Conservation (phyloP, 2,113 vertebrate species). For the Strigops habroptila region DNA sequence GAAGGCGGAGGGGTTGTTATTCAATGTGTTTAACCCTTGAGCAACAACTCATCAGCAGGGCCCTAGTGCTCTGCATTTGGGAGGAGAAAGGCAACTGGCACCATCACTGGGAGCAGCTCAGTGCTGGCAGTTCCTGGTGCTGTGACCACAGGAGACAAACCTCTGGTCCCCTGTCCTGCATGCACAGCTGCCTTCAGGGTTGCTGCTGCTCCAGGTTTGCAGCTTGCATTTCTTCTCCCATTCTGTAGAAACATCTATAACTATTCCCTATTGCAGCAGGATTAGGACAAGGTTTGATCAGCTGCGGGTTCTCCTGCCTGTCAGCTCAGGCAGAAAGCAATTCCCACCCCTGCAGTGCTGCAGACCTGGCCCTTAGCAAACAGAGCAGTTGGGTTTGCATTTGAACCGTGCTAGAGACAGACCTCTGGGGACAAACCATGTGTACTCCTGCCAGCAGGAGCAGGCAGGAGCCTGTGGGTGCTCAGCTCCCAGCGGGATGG, state of each 20-base stretch:
- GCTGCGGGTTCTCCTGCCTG: neutral
- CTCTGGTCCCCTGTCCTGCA: neutral
- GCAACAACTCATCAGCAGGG: neutral
- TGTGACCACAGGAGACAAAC: rapidly evolving
- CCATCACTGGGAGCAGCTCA: neutral
- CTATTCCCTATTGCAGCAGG: neutral
- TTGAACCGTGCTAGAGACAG: neutral
- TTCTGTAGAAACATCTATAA: neutral
- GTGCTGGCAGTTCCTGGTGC: rapidly evolving
- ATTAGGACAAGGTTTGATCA: neutral
- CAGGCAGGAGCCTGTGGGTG: neutral
- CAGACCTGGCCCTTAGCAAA: too few relatives aligned
- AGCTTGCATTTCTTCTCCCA: neutral
- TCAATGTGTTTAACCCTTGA: neutral
- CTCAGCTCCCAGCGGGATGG: neutral
- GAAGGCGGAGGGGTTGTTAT: neutral
- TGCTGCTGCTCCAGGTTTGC: neutral
- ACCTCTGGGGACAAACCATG: neutral
- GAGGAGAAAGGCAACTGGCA: neutral
- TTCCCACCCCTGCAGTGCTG: rapidly evolving
- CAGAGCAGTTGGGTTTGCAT: neutral
- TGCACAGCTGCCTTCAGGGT: neutral
- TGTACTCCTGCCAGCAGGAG: neutral
- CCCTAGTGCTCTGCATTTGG: rapidly evolving
- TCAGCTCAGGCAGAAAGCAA: neutral